Base-by-base conservation (phyloP, 2,113 vertebrate species). In the Trichomycterus rosablanca region DNA sequence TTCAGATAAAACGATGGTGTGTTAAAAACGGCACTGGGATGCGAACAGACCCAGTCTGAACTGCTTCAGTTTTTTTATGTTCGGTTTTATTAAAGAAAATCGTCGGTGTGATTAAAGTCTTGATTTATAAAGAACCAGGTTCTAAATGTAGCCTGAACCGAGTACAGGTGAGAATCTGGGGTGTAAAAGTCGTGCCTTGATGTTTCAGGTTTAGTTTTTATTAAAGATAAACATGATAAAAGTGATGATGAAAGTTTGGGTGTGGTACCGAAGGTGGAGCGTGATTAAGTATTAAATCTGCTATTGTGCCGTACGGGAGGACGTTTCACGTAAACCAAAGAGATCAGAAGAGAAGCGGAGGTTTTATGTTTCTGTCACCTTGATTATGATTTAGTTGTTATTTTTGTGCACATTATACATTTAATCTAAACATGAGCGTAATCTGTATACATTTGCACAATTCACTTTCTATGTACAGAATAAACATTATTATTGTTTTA, bases 381-480 rank as follows among this genome's bases (percentile, higher is more conserved):
- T 11, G 28, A 15, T 3, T 26, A n/a, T 51, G n/a, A 44, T 37
- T 32, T 5, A 15, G 18, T 52, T 66, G 64, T 65, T 43, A 48
- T 63, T 66, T 28, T 56, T 66, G 50, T 70, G 72, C 54, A 67
- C 67, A 64, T 59, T 80, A 82, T 67, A 77, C 72, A 78, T 75
- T 81, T 80, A 85, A 85, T 82, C 77, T 80, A 78, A 80, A 83
- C 78, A 67, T 76, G 70, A 82, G 80, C 76, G 69, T 86, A 83
- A 85, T 86, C 76, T 87, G 79, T 87, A 87, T 80, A 85, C 84
- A 84, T 83, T 84, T 87, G 84, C 85, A 87, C 83, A 87, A 80
- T 82, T 83, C 83, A 71, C 74, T 73, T 74, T 86, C 81, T 89
- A 81, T 87, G 82, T 87, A 86, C 82, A 85, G 37, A n/a, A 40